Conservation (phyloP, 2,113 vertebrate species). For the Petrocephalus zakoni region DNA sequence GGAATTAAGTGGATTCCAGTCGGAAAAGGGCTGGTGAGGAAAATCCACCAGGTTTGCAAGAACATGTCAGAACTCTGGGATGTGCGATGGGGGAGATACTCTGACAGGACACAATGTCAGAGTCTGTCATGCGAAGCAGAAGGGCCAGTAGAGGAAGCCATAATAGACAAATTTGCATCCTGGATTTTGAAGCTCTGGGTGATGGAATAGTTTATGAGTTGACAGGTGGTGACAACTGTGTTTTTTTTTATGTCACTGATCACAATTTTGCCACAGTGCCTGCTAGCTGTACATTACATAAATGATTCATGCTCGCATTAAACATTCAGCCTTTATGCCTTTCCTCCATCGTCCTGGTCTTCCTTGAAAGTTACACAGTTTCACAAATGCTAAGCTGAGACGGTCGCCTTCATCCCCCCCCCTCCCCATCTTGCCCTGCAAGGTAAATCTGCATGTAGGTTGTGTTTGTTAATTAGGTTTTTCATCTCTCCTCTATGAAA, state of each 20-base stretch:
- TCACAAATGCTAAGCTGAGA: not conserved
- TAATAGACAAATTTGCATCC: not conserved
- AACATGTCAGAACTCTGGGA: not conserved
- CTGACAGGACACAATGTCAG: constrained; percentile 9
- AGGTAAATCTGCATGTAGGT: constrained; percentile 27
- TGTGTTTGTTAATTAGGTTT: constrained; percentile 24
- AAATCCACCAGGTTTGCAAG: not conserved
- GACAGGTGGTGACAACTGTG: not conserved
- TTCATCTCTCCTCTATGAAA: constrained; percentile 29
- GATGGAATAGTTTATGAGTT: not conserved
- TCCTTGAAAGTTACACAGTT: constrained; percentile 11
- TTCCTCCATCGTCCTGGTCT: not conserved
- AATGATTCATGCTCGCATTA: not conserved
- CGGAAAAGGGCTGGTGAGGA: not conserved
- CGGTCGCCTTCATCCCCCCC: not conserved
- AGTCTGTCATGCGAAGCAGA: not conserved
- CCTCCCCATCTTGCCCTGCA: constrained; percentile 5
- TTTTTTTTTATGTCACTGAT: not conserved
- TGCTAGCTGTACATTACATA: not conserved
- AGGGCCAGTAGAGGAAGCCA: not conserved
- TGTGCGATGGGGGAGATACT: not conserved
- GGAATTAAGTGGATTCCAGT: not conserved
- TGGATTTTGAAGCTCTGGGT: not conserved
- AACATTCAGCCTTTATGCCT: not conserved
- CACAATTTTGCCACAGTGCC: not conserved